A percentile compares a stretch with the other conserved stretches of the same genome.
Evolutionary conservation across 2,888 invertebrate species (phyloP).

Genomic region (Mesochorus sp.): DNA sequence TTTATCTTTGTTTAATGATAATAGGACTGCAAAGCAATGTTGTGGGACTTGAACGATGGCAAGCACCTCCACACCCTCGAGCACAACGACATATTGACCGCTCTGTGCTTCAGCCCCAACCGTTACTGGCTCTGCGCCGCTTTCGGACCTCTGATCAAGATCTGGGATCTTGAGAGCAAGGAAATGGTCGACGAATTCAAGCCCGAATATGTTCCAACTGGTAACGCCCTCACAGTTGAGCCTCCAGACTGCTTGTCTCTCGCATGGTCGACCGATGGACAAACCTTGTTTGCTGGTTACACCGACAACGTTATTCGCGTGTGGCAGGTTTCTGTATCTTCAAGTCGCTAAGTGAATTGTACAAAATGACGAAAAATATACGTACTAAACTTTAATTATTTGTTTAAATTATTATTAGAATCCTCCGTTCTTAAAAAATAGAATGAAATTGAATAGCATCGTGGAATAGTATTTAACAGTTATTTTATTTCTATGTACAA

Average conservation of each 20-base stretch:
- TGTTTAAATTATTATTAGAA: background rate
- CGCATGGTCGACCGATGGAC: constrained; percentile 99
- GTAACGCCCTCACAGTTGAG: constrained; percentile 94
- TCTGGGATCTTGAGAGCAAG: constrained; percentile 99
- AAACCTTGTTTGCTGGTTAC: constrained; percentile 99
- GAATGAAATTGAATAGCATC: too few relatives aligned
- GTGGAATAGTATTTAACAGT: too few relatives aligned
- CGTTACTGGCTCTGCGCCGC: constrained; percentile 99
- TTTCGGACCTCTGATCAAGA: constrained; percentile 98
- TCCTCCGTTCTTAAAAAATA: constrained; percentile 55
- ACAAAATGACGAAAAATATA: constrained; percentile 68
- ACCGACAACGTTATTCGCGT: constrained; percentile 99
- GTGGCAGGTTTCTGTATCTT: constrained; percentile 97
- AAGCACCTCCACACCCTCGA: constrained; percentile 99
- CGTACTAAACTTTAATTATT: constrained; percentile 60
- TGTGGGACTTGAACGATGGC: constrained; percentile 99
- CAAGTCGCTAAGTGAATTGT: constrained; percentile 86
- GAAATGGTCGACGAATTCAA: constrained; percentile 99
- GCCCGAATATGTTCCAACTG: constrained; percentile 94
- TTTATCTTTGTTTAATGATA: constrained; percentile 49
- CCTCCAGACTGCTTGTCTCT: constrained; percentile 98
- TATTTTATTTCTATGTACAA: constrained; percentile 49
- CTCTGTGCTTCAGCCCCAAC: constrained; percentile 99
- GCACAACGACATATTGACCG: constrained; percentile 99
- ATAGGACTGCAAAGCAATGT: constrained; percentile 98